Evolutionary conservation across 2,888 invertebrate species (phyloP).

Genomic region (Phasia obesa): DNA sequence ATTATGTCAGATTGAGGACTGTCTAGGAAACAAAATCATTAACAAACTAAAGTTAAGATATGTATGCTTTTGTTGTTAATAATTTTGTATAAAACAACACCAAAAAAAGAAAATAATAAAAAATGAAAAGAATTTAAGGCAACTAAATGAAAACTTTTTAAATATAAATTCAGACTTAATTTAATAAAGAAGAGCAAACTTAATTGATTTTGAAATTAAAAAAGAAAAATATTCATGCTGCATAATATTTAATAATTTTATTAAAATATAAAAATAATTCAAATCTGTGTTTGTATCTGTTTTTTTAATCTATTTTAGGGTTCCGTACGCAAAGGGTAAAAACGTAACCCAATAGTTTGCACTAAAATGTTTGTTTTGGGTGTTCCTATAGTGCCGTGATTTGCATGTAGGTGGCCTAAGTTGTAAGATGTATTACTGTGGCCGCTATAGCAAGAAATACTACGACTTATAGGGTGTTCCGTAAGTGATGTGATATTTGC

Average conservation of each 20-base stretch:
- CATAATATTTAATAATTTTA: slow-evolving; percentile 40
- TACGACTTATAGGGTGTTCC: too few relatives aligned
- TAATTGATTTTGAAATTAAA: neutral
- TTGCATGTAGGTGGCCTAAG: too few relatives aligned
- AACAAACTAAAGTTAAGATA: too few relatives aligned
- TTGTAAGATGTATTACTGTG: too few relatives aligned
- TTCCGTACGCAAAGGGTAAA: too few relatives aligned
- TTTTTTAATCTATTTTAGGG: slow-evolving; percentile 6
- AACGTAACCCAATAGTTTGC: too few relatives aligned
- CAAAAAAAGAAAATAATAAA: slow-evolving; percentile 49
- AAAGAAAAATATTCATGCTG: slow-evolving; percentile 26
- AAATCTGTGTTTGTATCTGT: slow-evolving; percentile 28
- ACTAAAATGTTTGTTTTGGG: too few relatives aligned
- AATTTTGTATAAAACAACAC: slow-evolving; percentile 74
- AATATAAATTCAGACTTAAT: too few relatives aligned
- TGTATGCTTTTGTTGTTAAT: slow-evolving; percentile 73
- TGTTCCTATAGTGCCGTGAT: too few relatives aligned
- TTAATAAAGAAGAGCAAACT: neutral
- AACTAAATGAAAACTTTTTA: too few relatives aligned
- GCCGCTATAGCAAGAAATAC: too few relatives aligned
- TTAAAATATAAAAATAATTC: neutral
- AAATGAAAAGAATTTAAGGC: slow-evolving; percentile 33
- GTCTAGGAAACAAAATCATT: slow-evolving; percentile 38
- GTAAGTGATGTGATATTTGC: too few relatives aligned
- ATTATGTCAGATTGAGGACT: slow-evolving; percentile 57